Percentiles rank a stretch among this genome's conserved stretches.
Conservation (phyloP, 2,113 vertebrate genomes). For the Oncorhynchus masou region DNA sequence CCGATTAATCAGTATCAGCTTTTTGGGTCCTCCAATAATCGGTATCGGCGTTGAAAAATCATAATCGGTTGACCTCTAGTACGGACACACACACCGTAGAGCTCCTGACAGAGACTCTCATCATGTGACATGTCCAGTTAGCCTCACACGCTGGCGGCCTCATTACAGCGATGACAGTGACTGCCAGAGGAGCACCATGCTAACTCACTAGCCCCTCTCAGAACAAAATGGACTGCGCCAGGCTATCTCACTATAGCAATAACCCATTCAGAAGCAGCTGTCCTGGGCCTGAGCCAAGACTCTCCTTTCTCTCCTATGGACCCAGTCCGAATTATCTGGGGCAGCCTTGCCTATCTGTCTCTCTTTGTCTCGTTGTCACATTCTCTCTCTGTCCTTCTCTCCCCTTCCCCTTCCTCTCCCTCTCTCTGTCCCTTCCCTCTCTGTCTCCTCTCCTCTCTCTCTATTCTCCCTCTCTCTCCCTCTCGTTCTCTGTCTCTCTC, state of each 20-base stretch:
- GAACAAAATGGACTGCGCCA: not conserved
- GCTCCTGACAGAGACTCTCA: slow-evolving; percentile 34
- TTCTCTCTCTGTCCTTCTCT: not conserved
- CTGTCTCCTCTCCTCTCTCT: not conserved
- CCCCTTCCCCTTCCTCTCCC: not conserved
- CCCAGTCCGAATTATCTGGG: not conserved
- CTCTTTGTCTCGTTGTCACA: not conserved
- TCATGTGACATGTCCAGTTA: slow-evolving; percentile 53
- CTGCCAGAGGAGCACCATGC: slow-evolving; percentile 29
- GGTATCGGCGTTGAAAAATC: too few relatives aligned
- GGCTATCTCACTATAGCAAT: not conserved
- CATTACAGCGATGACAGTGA: slow-evolving; percentile 68
- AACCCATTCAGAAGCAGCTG: not conserved
- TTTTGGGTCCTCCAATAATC: too few relatives aligned
- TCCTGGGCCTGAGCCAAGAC: not conserved
- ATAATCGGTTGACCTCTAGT: not conserved
- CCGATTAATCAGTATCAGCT: too few relatives aligned
- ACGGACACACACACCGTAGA: slow-evolving; percentile 15
- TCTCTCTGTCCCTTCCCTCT: not conserved
- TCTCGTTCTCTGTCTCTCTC: too few relatives aligned
- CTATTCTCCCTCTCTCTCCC: not conserved
- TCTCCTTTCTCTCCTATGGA: not conserved
- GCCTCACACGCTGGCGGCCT: slow-evolving; percentile 49
- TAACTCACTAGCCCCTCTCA: not conserved
- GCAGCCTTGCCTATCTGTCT: not conserved